Evolutionary conservation across 2,888 invertebrate species (phyloP).

Genomic region (Rhabditoides inermis): DNA sequence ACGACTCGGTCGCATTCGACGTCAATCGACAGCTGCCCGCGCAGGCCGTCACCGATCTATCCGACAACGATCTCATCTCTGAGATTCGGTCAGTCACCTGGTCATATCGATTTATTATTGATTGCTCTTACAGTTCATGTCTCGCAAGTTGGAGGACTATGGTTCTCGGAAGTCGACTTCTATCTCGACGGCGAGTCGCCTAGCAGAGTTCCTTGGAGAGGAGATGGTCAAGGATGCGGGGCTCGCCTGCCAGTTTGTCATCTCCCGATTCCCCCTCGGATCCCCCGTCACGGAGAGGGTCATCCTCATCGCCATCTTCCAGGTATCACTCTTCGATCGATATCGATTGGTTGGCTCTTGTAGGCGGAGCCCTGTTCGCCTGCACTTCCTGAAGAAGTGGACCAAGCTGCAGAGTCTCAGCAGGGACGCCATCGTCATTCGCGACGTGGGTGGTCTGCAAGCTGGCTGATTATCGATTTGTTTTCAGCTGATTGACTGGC

Average conservation of each 20-base stretch:
- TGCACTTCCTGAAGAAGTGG: too few species aligned
- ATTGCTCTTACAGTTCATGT: too few species aligned
- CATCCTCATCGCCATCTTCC: conserved; percentile 79
- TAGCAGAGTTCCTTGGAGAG: conserved; percentile 67
- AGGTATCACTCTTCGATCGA: conserved; percentile 49
- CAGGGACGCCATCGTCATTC: too few species aligned
- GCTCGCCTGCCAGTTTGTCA: conserved; percentile 74
- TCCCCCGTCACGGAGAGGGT: conserved; percentile 83
- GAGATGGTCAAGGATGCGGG: conserved; percentile 70
- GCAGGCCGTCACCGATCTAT: too few species aligned
- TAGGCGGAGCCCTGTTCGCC: too few species aligned
- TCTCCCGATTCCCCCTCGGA: conserved; percentile 85
- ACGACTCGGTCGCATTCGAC: too few species aligned
- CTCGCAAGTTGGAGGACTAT: conserved; percentile 81
- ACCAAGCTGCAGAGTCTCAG: too few species aligned
- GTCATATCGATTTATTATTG: too few species aligned
- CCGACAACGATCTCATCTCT: conserved; percentile 82
- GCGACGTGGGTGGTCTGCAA: too few species aligned
- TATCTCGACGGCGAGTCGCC: conserved; percentile 87
- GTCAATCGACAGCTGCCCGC: too few species aligned
- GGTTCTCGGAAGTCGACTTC: conserved; percentile 92
- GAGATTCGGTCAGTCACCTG: conserved; percentile 66
- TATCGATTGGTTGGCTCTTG: too few species aligned
- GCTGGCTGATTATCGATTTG: too few species aligned
- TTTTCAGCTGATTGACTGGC: conserved; percentile 80